These are phyloP conservation scores for Oophaga sylvatica DNA, from an alignment of 2,797 vertebrate genomes.

Conservation along the genomic window DNA sequence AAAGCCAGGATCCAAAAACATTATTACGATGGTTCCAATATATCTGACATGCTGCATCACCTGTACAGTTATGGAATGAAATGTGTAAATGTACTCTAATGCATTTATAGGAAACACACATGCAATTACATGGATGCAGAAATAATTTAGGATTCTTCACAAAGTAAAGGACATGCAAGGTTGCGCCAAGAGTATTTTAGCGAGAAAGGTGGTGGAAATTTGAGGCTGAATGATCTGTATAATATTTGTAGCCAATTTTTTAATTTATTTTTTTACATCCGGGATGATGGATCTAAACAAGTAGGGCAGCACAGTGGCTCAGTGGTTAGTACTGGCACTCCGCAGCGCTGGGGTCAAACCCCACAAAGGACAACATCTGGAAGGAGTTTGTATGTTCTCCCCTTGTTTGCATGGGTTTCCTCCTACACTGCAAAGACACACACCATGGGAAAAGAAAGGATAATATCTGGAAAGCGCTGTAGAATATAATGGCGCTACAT, in stretches of 20 bases:
- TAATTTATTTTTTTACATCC: background rate
- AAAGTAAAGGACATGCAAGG: background rate
- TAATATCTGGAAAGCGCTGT: too few relatives aligned
- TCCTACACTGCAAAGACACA: too few relatives aligned
- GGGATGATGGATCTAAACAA: too few relatives aligned
- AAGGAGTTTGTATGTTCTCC: too few relatives aligned
- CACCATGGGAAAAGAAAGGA: too few relatives aligned
- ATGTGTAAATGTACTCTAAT: background rate
- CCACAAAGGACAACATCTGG: too few relatives aligned
- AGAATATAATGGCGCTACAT: too few relatives aligned
- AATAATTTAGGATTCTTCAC: background rate
- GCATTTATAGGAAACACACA: background rate
- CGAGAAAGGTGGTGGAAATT: background rate
- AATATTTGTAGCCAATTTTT: background rate
- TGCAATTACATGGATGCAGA: background rate
- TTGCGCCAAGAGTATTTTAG: background rate
- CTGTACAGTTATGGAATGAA: background rate
- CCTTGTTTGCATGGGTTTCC: too few relatives aligned
- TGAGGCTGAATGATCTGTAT: background rate
- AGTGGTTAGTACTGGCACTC: too few relatives aligned
- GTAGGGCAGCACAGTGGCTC: too few relatives aligned
- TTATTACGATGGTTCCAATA: background rate
- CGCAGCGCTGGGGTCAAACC: too few relatives aligned
- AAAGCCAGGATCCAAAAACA: conserved; percentile 4
- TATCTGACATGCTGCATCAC: conserved; percentile 3